Evolutionary conservation across 2,888 invertebrate genomes (phyloP).

Genomic region (Herminia tarsipennalis): DNA sequence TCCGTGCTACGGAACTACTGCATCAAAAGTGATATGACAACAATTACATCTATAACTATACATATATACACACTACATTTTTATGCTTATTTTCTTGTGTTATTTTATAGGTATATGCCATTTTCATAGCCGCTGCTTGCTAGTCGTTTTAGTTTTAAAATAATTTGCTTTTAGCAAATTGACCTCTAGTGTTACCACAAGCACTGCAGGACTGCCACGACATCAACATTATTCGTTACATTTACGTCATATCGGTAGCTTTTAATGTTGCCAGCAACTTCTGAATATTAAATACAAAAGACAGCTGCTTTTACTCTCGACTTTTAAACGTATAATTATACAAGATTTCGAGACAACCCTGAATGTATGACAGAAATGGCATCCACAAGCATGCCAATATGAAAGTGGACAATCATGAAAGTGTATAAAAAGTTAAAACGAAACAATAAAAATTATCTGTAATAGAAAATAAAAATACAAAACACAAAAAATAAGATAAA

Average conservation of each 20-base stretch:
- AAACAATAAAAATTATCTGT: slow-evolving; percentile 12
- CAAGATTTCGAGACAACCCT: slow-evolving; percentile 12
- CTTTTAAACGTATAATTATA: too few species aligned
- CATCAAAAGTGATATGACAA: too few species aligned
- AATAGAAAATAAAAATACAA: slow-evolving; percentile 12
- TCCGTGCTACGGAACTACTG: too few species aligned
- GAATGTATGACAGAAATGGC: slow-evolving; percentile 13
- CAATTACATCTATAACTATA: too few species aligned
- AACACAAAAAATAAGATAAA: slow-evolving; percentile 16
- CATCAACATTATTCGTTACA: not conserved
- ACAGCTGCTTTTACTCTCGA: too few species aligned
- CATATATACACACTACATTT: too few species aligned
- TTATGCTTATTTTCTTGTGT: too few species aligned
- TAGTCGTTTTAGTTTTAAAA: not conserved
- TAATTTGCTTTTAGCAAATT: slow-evolving; percentile 25
- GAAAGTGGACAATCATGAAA: slow-evolving; percentile 25
- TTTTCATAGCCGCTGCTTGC: not conserved
- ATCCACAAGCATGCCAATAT: slow-evolving; percentile 1
- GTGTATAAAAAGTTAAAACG: not conserved
- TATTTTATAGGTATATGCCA: too few species aligned
- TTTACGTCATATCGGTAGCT: not conserved
- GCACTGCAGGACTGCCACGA: slow-evolving; percentile 11
- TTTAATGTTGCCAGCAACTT: slow-evolving; percentile 7
- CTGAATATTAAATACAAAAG: too few species aligned
- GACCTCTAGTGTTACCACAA: slow-evolving; percentile 35